Conservation (phyloP, 2,888 invertebrate genomes). For the Hoplodrina blanda region DNA sequence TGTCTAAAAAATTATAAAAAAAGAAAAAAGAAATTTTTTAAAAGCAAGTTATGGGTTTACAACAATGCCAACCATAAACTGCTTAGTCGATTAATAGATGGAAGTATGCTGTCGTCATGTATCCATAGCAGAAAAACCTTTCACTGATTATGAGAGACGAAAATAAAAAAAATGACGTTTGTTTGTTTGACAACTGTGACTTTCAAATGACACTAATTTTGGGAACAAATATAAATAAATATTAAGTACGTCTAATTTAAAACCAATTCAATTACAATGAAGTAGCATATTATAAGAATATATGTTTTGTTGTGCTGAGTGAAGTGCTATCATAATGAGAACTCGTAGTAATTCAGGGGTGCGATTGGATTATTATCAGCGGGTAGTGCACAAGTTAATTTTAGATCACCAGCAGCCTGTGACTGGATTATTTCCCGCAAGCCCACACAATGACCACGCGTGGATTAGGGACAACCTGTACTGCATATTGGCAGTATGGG, state of each 20-base stretch:
- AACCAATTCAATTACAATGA: conserved; percentile 18
- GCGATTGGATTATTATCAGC: conserved; percentile 98
- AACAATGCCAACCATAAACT: background rate
- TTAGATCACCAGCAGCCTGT: conserved; percentile 98
- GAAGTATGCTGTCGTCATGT: background rate
- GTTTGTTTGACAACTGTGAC: conserved; percentile 73
- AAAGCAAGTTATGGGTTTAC: background rate
- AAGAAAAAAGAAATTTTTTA: background rate
- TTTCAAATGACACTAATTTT: conserved; percentile 81
- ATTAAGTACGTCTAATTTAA: background rate
- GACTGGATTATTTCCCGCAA: conserved; percentile 98
- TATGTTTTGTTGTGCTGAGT: conserved; percentile 24
- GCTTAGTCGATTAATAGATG: conserved; percentile 14
- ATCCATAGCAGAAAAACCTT: too few relatives aligned
- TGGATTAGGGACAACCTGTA: conserved; percentile 99
- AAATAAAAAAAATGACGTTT: conserved; percentile 9
- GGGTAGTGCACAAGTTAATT: conserved; percentile 98
- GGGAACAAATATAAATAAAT: conserved; percentile 8
- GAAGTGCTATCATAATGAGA: conserved; percentile 91
- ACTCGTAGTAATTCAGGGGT: conserved; percentile 97
- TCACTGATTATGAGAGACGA: too few relatives aligned
- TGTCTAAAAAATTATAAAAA: conserved; percentile 3
- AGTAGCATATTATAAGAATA: background rate
- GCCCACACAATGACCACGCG: conserved; percentile 96
- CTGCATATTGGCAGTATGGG: conserved; percentile 99